Percentiles rank a stretch among this genome's conserved stretches.
These are phyloP conservation scores for Pollimyrus isidori DNA, from an alignment of 2,113 vertebrate species.

Conservation along the genomic window DNA sequence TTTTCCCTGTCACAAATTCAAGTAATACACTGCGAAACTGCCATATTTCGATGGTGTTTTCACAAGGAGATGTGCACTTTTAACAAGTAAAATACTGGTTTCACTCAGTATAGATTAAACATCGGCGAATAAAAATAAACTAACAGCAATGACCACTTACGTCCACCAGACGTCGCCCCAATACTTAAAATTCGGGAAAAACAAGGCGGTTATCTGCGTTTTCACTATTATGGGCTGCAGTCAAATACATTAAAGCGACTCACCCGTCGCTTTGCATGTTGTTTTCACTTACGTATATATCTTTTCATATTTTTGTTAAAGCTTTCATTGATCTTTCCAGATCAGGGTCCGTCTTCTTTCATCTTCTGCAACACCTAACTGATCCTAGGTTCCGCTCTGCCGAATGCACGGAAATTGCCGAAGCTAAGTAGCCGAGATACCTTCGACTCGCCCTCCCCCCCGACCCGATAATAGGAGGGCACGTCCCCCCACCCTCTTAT, in stretches of 20 bases:
- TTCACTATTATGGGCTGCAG: neutral
- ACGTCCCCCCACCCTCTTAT: neutral
- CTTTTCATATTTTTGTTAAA: neutral
- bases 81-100: neutral
- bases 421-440: neutral
- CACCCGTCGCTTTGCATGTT: neutral
- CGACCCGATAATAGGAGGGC: neutral
- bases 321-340: neutral
- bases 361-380: neutral
- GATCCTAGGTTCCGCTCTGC: neutral
- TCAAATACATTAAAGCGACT: neutral
- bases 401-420: constrained; percentile 7
- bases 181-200: neutral
- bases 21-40: neutral
- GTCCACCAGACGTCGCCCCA: constrained; percentile 12
- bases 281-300: neutral
- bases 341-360: neutral
- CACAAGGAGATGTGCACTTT: neutral
- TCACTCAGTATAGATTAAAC: neutral
- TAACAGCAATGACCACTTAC: neutral
- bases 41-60: neutral
- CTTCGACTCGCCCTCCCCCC: neutral
- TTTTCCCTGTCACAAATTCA: neutral
- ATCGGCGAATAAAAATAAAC: neutral
- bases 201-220: neutral